Evolutionary conservation across 1,140 invertebrate species (phyloP), one percentile per base, ranked within the genome.

Genomic region (Hestina assimilis): DNA sequence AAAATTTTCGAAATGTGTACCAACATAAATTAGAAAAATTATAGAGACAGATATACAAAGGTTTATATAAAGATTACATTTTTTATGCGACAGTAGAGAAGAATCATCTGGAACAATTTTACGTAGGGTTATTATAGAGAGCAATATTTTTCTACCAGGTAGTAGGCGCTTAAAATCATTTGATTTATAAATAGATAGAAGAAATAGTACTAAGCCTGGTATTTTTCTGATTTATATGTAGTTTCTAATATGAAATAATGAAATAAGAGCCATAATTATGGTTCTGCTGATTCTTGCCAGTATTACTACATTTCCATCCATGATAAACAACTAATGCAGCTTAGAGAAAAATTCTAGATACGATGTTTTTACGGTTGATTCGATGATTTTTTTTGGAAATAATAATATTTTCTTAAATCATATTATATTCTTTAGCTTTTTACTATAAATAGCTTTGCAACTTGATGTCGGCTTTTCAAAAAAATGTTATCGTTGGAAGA

Each of bases 391-490:
- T 62, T 78, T 70, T 66, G 69, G 21, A 68, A 68, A 76, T 72
- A 56, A 76, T 72, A 56, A 76, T 83, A 83, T 87, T 83, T 87
- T 83, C 70, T 68, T 87, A 83, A 75, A 73, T 81, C 56, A 77
- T 79, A 79, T 82, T 77, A 76, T 79, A 84, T 83, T 76, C 68
- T 72, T 76, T 87, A 85, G 82, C 75, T 75, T 76, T 79, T 78
- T 83, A 79, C 69, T 73, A 77, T 79, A 69, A 76, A 72, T 87
- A 87, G 81, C 73, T 82, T 86, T 79, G 79, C 84, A 78, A 78
- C 76, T 82, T 80, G 79, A 86, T 83, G 83, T 87, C 84, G 77
- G 81, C 81, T 87, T 81, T 79, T 82, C 79, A 81, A 85, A 87
- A 38, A 54, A 83, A 83, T 84, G 75, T 88, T 84, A 77, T 79